Percentiles rank a stretch among this genome's conserved stretches.
Evolutionary conservation across 2,797 vertebrate genomes (phyloP).

Genomic region (Lepidocolaptes lacrymiger): DNA sequence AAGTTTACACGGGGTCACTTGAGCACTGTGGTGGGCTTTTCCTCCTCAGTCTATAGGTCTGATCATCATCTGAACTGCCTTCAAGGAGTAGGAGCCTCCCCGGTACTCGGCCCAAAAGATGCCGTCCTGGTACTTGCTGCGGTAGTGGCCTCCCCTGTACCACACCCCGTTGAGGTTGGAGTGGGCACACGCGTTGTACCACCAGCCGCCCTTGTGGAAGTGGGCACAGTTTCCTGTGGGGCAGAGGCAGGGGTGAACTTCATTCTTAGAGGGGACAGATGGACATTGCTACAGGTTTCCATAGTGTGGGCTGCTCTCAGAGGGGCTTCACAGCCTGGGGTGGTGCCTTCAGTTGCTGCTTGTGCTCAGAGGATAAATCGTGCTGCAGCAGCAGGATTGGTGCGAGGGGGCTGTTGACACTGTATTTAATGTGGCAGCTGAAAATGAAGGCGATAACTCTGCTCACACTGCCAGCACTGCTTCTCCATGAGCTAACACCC

Average conservation of each 20-base stretch:
- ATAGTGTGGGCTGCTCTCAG: not conserved
- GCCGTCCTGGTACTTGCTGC: conserved; percentile 96
- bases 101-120: conserved; percentile 98
- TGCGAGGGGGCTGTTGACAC: rapidly evolving
- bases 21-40: not conserved
- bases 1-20: not conserved
- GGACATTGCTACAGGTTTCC: not conserved
- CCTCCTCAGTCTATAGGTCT: conserved; percentile 90
- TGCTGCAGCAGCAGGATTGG: not conserved
- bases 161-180: conserved; percentile 95
- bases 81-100: conserved; percentile 95
- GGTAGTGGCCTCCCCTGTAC: conserved; percentile 93
- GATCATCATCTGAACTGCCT: conserved; percentile 93
- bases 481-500: not conserved
- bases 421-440: not conserved
- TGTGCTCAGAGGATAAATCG: not conserved
- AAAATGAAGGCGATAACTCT: not conserved
- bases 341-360: not conserved
- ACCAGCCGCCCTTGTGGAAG: conserved; percentile 97
- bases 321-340: not conserved
- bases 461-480: not conserved
- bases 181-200: conserved; percentile 95
- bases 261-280: not conserved
- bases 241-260: not conserved
- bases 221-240: conserved; percentile 92